Evolutionary conservation across 2,113 vertebrate species (phyloP), one percentile per base, ranked within the genome.

Genomic region (Cryptotis parvus): DNA sequence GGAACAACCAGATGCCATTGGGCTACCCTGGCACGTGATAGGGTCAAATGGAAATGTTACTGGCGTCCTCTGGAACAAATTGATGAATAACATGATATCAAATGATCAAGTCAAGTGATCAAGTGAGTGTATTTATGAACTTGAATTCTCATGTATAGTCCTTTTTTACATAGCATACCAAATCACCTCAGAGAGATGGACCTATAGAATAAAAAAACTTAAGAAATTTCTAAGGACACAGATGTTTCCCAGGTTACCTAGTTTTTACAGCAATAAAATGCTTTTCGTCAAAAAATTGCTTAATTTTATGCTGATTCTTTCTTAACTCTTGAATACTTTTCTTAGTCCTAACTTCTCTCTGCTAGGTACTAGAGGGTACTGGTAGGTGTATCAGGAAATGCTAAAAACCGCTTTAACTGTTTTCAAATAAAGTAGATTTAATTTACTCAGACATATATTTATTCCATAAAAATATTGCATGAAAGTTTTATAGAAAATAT

Each of bases 401-500:
- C 15, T 90, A 79, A 78, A 35, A 90, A 72, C 29, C 1, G 73
- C 6, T 69, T 74, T 75, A 14, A 35, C n/a, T 22, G 9, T 61
- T 72, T 86, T 93, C 33, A 75, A 79, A 87, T 52, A 6, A 45
- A 76, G 8, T 39, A 24, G n/a, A 69, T 31, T 81, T 77, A 73
- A 87, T 75, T 84, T 84, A 63, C 61, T 75, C 16, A 80, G 15
- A 75, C 39, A 55, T 9, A 66, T n/a, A 43, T 58, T 58, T 20
- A 22, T 24, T 24, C 55, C 55, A 58, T 58, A 24, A 6, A 58
- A 58, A 58, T 58, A 22, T 24, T 58, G 4, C 55, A 58, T 15
- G 24, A 6, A 58, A 58, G 84, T 43, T 3, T 37, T 49, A 49
- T 39, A 26, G n/a, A 20, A 9, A 74, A 58, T 78, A 65, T 7